phyloP scores from a whole-genome alignment of 1,140 invertebrate species.

The Delia radicum region DNA sequence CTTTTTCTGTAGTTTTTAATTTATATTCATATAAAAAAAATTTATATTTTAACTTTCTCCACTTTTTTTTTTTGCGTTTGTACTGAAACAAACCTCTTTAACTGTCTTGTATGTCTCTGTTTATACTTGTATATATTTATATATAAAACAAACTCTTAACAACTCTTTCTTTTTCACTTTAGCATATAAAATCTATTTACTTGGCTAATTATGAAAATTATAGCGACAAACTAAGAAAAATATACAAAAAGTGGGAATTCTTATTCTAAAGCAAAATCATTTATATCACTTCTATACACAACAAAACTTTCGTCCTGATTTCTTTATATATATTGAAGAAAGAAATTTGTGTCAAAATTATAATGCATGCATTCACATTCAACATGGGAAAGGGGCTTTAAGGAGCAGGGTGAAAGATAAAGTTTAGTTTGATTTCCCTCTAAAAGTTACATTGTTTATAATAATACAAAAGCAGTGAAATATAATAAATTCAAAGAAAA shows the following conservation, averaged over 20 bases:
- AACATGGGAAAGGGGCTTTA: background rate
- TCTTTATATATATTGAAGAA: background rate
- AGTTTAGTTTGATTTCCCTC: background rate
- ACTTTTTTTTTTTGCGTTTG: background rate
- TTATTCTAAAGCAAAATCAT: too few relatives aligned
- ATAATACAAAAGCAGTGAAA: background rate
- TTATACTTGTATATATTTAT: background rate
- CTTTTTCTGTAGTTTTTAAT: background rate
- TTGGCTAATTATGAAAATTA: slow-evolving; percentile 2
- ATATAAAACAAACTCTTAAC: background rate
- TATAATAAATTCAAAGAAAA: too few relatives aligned
- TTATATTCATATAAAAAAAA: background rate
- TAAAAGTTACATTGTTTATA: background rate
- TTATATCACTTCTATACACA: too few relatives aligned
- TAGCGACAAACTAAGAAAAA: background rate
- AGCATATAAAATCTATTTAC: background rate
- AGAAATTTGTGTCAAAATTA: background rate
- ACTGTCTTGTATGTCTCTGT: slow-evolving; percentile 4
- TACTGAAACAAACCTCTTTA: background rate
- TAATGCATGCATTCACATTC: background rate
- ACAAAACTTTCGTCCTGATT: background rate
- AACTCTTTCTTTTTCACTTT: background rate
- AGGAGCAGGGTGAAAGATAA: background rate
- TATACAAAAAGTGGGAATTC: background rate
- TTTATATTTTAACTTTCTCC: background rate